These are phyloP conservation scores for Druceiella hillmani DNA, from an alignment of 2,888 invertebrate species.

Conservation along the genomic window DNA sequence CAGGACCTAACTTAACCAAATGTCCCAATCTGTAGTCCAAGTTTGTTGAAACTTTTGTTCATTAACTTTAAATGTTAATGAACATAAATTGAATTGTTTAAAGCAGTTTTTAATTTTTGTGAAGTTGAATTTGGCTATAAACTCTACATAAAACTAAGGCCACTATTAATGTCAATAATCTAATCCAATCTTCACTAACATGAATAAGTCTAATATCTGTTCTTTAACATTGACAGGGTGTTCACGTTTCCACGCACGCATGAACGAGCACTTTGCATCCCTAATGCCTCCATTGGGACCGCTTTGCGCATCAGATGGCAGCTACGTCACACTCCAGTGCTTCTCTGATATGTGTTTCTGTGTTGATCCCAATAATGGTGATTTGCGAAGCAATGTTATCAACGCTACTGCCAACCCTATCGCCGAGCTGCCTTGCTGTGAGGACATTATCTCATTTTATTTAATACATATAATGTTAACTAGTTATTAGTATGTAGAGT, in stretches of 20 bases:
- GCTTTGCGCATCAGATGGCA: constrained; percentile 60
- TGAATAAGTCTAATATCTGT: constrained; percentile 1
- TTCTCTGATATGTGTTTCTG: constrained; percentile 55
- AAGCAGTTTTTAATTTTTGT: too few species aligned
- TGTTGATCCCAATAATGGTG: constrained; percentile 51
- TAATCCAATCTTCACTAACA: neutral
- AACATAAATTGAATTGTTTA: too few species aligned
- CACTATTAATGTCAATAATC: neutral
- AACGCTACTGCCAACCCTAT: constrained; percentile 34
- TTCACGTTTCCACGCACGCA: constrained; percentile 50
- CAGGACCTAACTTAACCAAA: too few species aligned
- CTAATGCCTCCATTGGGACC: constrained; percentile 39
- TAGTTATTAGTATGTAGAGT: too few species aligned
- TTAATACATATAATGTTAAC: constrained; percentile 4
- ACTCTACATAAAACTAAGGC: too few species aligned
- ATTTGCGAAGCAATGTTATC: constrained; percentile 30
- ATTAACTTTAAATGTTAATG: too few species aligned
- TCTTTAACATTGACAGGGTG: constrained; percentile 44
- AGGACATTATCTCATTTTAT: constrained; percentile 26
- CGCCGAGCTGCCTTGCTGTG: constrained; percentile 41
- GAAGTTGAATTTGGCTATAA: too few species aligned
- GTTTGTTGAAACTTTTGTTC: too few species aligned
- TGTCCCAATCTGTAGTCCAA: too few species aligned
- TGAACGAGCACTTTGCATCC: constrained; percentile 35
- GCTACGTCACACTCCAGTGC: constrained; percentile 64